Evolutionary conservation across 2,113 vertebrate species (phyloP).

Genomic region (Microtus richardsoni): DNA sequence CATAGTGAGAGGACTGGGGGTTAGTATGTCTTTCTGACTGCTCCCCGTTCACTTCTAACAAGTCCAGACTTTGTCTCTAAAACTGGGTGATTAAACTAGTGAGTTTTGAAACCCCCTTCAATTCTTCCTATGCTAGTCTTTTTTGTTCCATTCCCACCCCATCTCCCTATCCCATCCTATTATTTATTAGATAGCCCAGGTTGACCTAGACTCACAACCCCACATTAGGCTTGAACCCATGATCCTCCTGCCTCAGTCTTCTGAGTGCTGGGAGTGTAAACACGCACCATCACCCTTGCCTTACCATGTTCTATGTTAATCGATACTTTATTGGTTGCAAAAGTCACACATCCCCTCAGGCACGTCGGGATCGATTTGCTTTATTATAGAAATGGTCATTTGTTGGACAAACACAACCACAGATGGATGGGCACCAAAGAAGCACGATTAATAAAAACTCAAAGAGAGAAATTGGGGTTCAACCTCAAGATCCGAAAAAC

Average conservation of each 20-base stretch:
- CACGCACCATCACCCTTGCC: neutral
- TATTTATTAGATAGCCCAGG: neutral
- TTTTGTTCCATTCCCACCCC: no score
- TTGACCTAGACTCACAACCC: neutral
- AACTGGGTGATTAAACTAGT: neutral
- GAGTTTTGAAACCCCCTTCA: neutral
- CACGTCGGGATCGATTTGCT: neutral
- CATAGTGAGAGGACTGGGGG: neutral
- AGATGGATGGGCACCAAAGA: neutral
- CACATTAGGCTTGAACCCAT: neutral
- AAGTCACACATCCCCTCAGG: neutral
- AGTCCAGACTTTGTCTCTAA: neutral
- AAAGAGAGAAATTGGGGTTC: no score
- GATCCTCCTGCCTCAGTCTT: neutral
- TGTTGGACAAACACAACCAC: neutral
- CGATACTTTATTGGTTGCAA: neutral
- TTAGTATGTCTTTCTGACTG: fast-evolving
- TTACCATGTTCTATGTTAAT: neutral
- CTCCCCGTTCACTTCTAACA: neutral
- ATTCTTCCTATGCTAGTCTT: neutral
- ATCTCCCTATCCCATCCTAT: neutral
- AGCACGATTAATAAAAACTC: no score
- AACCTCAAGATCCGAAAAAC: no score
- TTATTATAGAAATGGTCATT: neutral
- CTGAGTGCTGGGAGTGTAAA: neutral